phyloP scores from a whole-genome alignment of 1,140 invertebrate genomes.

The Stratiolaelaps scimitus region DNA sequence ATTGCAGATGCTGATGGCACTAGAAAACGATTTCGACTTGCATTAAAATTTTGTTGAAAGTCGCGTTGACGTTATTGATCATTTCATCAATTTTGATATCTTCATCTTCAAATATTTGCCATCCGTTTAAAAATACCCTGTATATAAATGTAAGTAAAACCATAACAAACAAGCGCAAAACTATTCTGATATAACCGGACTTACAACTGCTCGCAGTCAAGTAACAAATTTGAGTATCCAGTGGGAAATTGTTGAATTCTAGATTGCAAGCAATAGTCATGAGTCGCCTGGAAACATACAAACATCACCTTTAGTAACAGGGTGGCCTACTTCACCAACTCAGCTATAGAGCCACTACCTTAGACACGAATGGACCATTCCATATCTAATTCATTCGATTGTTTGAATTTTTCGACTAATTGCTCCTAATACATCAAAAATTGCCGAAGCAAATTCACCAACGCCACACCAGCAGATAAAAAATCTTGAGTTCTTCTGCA shows the following conservation, averaged over 20 bases:
- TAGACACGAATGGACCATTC: not conserved
- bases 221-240: not conserved
- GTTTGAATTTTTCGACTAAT: not conserved
- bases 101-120: not conserved
- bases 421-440: not conserved
- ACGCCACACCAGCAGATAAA: not conserved
- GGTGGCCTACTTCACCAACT: too few relatives aligned
- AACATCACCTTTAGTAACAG: not conserved
- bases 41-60: constrained; percentile 1
- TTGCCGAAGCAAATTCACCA: not conserved
- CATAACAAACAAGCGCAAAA: not conserved
- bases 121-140: not conserved
- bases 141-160: not conserved
- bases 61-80: not conserved
- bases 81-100: not conserved
- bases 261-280: constrained; percentile 1
- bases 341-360: too few relatives aligned
- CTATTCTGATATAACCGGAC: not conserved
- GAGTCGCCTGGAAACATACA: not conserved
- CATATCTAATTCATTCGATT: not conserved
- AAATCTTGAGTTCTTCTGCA: too few relatives aligned
- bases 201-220: not conserved
- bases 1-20: too few relatives aligned
- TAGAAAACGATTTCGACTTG: constrained; percentile 8
- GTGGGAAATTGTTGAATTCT: constrained; percentile 1